Evolutionary conservation across 2,888 invertebrate genomes (phyloP), one percentile per base, ranked within the genome.

Genomic region (Oscheius sp.): DNA sequence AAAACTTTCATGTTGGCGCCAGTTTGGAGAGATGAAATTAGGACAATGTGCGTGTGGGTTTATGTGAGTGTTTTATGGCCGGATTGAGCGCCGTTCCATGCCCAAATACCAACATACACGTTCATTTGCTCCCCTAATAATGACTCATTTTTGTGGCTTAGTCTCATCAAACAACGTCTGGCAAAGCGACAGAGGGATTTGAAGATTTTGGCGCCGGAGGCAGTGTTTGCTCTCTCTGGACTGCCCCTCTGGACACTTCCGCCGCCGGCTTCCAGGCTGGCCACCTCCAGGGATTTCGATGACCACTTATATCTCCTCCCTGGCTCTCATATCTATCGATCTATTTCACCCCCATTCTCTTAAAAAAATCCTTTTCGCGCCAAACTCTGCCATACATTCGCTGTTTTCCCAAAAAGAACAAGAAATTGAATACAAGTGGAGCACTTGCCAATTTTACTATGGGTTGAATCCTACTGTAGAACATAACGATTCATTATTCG

Each of bases 231-330:
- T 61, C 45, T 39, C 23, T 34, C 6, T 12, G 52, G 29, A 25
- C 27, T 25, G n/a, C 52, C 53, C 55, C 45, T 27, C 45, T 25
- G 61, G 61, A 42, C 61, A 42, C 42, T 61, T 61, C 61, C 61
- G 61, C 27, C 39, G 58, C 12, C 15, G n/a, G n/a, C 34, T 33
- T 25, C 29, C 53, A 27, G 37, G 10, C 15, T 42, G 42, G 34
- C 55, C 55, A 25, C 55, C 55, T 55, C 55, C 55, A 33, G 55
- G 33, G 55, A 34, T 25, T 55, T 25, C 23, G 55, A 55, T 55
- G 17, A 31, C 53, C 34, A 42, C 42, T 42, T 20, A 37, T 37
- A 8, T 37, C 37, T 17, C 15, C 12, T 31, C 53, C 20, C 6
- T 17, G 34, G 25, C n/a, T 34, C 55, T 33, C 31, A 12, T 8